Base-by-base conservation (phyloP, 2,888 invertebrate genomes). In the Neoitamus cyanurus region DNA sequence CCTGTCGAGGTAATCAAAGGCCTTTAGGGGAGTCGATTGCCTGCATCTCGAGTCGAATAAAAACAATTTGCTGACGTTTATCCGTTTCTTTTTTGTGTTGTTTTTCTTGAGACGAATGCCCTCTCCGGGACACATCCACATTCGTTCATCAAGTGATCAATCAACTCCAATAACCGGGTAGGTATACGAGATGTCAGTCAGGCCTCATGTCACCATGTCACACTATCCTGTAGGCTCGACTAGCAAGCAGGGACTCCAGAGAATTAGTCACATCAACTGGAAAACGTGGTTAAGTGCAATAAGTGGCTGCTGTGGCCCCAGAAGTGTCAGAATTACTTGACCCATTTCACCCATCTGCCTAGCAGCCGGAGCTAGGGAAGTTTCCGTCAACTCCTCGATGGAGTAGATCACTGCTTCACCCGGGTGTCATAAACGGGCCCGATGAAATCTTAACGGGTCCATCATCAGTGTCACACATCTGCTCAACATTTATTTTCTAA, bases 341-440 rank as follows among this genome's bases (percentile, higher is more conserved):
- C 75, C 75, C 75, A 75, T 75, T 75, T 75, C 75, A 75, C 75
- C 75, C 75, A 75, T 75, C 75, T 75, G 75, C 28, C 75, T 25
- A 42, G 42, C 75, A 42, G 42, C 25, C 73, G 34, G 15, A 25
- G 58, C 58, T 9, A 75, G 75, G 75, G 75, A 75, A 75, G 42
- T 75, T 75, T 75, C 75, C n/a, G 75, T 75, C 75, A 42, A 75
- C 75, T 75, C 37, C 15, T 25, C 2, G 20, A 20, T 3, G 15
- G 7, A 58, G 58, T 58, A 6, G 58, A 58, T 58, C 58, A 58
- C 7, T 9, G 48, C 20, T 2, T 15, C 20, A 2, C 0, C 48
- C n/a, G 20, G 48, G 20, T 15, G 48, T 15, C 48, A 48, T 46
- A 4, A 46, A n/a, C 13, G 46, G 46, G 5, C 6, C 15, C 15